These are phyloP conservation scores for Ameiurus melas DNA, from an alignment of 2,113 vertebrate species.

Conservation along the genomic window DNA sequence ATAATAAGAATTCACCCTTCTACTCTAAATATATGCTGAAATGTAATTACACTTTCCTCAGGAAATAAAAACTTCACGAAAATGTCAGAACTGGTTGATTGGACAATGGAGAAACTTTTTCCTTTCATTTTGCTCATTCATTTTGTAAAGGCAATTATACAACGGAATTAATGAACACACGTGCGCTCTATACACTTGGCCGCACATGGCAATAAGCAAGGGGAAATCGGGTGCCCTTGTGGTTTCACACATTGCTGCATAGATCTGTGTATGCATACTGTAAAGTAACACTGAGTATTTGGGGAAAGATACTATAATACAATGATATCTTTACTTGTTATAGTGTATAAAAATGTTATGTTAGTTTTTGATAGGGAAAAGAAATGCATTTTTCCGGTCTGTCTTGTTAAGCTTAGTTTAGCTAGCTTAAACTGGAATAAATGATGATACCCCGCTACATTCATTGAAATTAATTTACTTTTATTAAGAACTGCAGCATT, in stretches of 20 bases:
- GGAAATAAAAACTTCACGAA: background rate
- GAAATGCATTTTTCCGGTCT: background rate
- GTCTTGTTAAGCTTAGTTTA: background rate
- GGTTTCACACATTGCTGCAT: background rate
- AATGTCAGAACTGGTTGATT: background rate
- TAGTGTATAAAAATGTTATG: background rate
- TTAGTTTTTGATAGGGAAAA: background rate
- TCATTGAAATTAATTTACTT: background rate
- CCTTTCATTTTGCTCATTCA: background rate
- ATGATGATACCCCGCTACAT: background rate
- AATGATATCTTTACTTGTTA: background rate
- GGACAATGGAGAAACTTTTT: slow-evolving; percentile 20
- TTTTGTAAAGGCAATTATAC: slow-evolving; percentile 22
- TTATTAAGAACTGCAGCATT: slow-evolving; percentile 1
- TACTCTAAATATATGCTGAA: background rate
- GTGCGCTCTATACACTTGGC: background rate
- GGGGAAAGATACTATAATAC: background rate
- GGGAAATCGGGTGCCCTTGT: background rate
- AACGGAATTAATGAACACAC: slow-evolving; percentile 2
- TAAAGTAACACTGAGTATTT: background rate
- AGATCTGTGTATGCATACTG: background rate
- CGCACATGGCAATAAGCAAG: background rate
- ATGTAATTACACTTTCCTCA: slow-evolving; percentile 12
- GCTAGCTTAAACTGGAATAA: background rate
- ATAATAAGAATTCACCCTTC: background rate